Evolutionary conservation across 2,888 invertebrate genomes (phyloP).

Genomic region (Camptogramma bilineatum): DNA sequence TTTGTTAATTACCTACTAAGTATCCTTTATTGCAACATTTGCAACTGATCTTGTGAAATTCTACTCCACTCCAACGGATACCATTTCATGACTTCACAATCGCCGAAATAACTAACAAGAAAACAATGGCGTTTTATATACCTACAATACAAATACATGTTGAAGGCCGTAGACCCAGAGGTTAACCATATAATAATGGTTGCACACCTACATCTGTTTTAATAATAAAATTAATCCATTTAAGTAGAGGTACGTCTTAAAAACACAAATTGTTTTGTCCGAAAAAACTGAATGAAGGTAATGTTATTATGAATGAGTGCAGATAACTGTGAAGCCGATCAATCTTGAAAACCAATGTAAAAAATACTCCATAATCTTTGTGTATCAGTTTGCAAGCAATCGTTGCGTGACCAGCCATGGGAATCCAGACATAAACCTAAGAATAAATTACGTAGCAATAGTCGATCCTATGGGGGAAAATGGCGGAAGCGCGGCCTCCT

Average conservation of each 20-base stretch:
- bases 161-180: constrained; percentile 14
- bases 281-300: not conserved
- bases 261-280: not conserved
- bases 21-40: constrained; percentile 2
- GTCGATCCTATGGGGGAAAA: constrained; percentile 52
- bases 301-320: not conserved
- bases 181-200: not conserved
- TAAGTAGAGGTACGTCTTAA: not conserved
- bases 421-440: constrained; percentile 45
- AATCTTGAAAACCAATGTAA: not conserved
- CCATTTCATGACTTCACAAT: constrained; percentile 34
- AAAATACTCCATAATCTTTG: constrained; percentile 24
- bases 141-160: constrained; percentile 20
- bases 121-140: constrained; percentile 53
- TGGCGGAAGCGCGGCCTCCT: constrained; percentile 55
- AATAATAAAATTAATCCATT: not conserved
- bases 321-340: not conserved
- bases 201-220: not conserved
- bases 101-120: constrained; percentile 31
- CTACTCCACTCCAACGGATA: constrained; percentile 29
- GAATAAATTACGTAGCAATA: constrained; percentile 48
- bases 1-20: constrained; percentile 2
- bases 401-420: constrained; percentile 42
- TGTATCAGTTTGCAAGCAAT: constrained; percentile 25
- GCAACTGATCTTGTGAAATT: constrained; percentile 31